A percentile compares a stretch with the other conserved stretches of the same genome.
These are phyloP conservation scores for Chymomyza fuscimana DNA, from an alignment of 2,888 invertebrate species.

Conservation along the genomic window DNA sequence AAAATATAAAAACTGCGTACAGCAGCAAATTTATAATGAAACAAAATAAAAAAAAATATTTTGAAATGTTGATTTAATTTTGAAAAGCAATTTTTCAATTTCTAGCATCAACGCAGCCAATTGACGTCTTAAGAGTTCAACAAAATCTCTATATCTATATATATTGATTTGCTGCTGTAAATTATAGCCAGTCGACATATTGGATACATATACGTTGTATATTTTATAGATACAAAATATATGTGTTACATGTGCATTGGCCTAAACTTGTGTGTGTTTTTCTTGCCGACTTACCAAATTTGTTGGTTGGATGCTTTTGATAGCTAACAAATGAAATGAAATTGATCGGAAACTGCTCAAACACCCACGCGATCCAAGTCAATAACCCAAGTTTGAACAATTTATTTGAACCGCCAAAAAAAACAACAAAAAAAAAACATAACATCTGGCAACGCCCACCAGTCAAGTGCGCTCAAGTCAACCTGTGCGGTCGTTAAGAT, in stretches of 20 bases:
- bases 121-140: constrained; percentile 44
- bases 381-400: not conserved
- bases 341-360: not conserved
- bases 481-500: not conserved
- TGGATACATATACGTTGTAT: not conserved
- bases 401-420: not conserved
- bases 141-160: constrained; percentile 37
- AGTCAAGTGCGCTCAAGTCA: not conserved
- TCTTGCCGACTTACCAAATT: not conserved
- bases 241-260: not conserved
- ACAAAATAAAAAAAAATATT: constrained; percentile 8
- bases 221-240: not conserved
- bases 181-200: not conserved
- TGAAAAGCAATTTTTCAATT: constrained; percentile 73
- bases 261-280: not conserved
- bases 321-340: not conserved
- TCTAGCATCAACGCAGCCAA: constrained; percentile 54
- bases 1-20: constrained; percentile 40
- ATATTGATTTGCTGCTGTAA: constrained; percentile 48
- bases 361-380: not conserved
- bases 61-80: constrained; percentile 73
- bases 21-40: constrained; percentile 1
- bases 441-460: not conserved
- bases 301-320: not conserved
- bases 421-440: not conserved